Evolutionary conservation across 2,888 invertebrate species (phyloP).

Genomic region (Caenorhabditis imperialis): DNA sequence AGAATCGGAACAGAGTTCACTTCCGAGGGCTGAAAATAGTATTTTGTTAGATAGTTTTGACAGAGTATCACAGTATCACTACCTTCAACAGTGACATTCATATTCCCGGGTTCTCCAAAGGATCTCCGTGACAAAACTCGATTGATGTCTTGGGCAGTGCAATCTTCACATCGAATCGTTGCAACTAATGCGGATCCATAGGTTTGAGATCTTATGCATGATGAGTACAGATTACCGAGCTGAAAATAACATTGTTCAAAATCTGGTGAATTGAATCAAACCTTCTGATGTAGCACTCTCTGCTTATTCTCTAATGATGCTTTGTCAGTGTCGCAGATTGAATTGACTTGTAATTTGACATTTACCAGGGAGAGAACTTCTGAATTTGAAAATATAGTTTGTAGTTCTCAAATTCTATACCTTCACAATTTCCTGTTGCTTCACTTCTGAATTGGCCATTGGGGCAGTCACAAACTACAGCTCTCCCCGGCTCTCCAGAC

Average conservation of each 20-base stretch:
- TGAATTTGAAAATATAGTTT: slow-evolving; percentile 2
- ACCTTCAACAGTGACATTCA: slow-evolving; percentile 40
- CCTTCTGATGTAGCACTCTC: slow-evolving; percentile 34
- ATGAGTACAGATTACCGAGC: slow-evolving; percentile 21
- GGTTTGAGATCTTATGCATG: slow-evolving; percentile 17
- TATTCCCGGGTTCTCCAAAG: slow-evolving; percentile 27
- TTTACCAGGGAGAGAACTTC: slow-evolving; percentile 25
- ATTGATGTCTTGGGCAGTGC: slow-evolving; percentile 23
- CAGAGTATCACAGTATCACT: not conserved
- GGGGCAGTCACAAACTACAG: slow-evolving; percentile 43
- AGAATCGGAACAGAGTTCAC: slow-evolving; percentile 27
- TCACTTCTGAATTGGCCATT: slow-evolving; percentile 35
- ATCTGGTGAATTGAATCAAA: not conserved
- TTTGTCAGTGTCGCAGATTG: slow-evolving; percentile 21
- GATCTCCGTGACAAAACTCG: slow-evolving; percentile 23
- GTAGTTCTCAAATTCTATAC: not conserved
- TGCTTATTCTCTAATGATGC: slow-evolving; percentile 23
- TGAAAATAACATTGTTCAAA: not conserved
- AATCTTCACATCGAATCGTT: slow-evolving; percentile 29
- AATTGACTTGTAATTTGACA: slow-evolving; percentile 31
- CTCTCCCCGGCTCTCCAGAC: not conserved
- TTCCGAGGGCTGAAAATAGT: slow-evolving; percentile 46
- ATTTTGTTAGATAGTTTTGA: not conserved
- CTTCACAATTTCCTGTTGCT: slow-evolving; percentile 38
- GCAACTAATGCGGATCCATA: slow-evolving; percentile 20